Evolutionary conservation across 2,113 vertebrate species (phyloP).

Genomic region (Nannospalax galili): DNA sequence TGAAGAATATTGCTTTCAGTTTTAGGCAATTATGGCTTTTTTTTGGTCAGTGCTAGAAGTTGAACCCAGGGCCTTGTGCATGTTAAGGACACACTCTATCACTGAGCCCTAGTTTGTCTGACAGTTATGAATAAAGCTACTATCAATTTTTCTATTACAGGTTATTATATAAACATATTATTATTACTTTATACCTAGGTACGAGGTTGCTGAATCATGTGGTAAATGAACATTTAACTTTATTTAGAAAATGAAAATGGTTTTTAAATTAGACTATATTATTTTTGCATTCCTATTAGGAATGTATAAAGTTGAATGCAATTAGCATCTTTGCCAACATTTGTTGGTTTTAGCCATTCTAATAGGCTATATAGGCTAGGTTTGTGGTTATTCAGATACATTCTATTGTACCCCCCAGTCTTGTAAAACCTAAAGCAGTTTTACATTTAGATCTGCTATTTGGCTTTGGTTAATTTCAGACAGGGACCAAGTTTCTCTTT

Average conservation of each 20-base stretch:
- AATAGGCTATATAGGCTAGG: neutral
- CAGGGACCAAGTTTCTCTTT: neutral
- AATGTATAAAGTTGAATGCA: neutral
- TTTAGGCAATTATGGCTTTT: neutral
- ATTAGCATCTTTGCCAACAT: neutral
- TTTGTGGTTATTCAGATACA: neutral
- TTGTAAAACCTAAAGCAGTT: too few species aligned
- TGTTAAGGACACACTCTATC: neutral
- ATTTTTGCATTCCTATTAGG: neutral
- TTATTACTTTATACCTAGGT: neutral
- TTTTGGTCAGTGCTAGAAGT: neutral
- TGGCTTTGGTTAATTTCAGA: neutral
- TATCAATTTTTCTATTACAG: neutral
- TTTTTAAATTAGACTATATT: neutral
- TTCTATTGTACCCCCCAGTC: neutral
- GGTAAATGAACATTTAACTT: neutral
- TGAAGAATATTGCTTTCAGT: neutral
- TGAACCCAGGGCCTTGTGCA: neutral
- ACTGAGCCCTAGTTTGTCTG: neutral
- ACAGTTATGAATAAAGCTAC: neutral
- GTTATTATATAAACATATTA: neutral
- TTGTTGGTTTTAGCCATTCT: neutral
- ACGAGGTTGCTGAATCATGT: neutral
- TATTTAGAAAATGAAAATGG: neutral
- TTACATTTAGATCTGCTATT: constrained; percentile 17